Conservation (phyloP, 1,140 invertebrate genomes). For the Drosophila ercepeae region DNA sequence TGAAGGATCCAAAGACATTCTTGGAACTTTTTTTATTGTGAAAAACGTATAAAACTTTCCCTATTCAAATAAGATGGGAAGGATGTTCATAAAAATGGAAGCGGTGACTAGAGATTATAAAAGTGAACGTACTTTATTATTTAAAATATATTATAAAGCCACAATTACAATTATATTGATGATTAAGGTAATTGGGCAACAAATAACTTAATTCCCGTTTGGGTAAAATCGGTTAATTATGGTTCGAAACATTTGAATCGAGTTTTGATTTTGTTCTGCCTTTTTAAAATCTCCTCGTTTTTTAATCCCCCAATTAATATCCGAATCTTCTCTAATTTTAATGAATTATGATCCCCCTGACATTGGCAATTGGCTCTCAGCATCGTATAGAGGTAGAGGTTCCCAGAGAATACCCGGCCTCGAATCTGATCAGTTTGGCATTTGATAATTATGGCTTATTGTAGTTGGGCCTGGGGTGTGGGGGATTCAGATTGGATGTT, state of each 20-base stretch:
- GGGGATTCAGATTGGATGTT: slow-evolving; percentile 9
- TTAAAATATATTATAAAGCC: neutral
- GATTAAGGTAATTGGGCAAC: neutral
- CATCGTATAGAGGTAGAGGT: neutral
- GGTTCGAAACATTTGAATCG: slow-evolving; percentile 6
- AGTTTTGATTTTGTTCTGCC: slow-evolving; percentile 38
- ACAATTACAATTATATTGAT: slow-evolving; percentile 7
- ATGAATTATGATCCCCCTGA: slow-evolving; percentile 45
- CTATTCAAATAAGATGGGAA: neutral
- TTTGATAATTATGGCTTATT: slow-evolving; percentile 80
- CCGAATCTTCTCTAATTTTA: slow-evolving; percentile 32
- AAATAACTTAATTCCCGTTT: slow-evolving; percentile 2
- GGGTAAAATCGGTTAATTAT: slow-evolving; percentile 9
- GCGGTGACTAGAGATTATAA: neutral
- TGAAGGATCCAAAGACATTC: neutral
- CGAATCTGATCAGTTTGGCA: slow-evolving; percentile 61
- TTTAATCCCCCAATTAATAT: slow-evolving; percentile 33
- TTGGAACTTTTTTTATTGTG: neutral
- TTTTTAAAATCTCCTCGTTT: slow-evolving; percentile 11
- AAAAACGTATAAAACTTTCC: neutral
- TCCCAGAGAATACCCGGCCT: slow-evolving; percentile 18
- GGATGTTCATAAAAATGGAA: neutral
- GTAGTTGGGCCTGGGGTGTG: slow-evolving; percentile 40
- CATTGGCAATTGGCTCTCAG: slow-evolving; percentile 32
- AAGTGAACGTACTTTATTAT: neutral